These are phyloP conservation scores for Nanorana parkeri DNA, from an alignment of 2,113 vertebrate genomes.

Conservation along the genomic window DNA sequence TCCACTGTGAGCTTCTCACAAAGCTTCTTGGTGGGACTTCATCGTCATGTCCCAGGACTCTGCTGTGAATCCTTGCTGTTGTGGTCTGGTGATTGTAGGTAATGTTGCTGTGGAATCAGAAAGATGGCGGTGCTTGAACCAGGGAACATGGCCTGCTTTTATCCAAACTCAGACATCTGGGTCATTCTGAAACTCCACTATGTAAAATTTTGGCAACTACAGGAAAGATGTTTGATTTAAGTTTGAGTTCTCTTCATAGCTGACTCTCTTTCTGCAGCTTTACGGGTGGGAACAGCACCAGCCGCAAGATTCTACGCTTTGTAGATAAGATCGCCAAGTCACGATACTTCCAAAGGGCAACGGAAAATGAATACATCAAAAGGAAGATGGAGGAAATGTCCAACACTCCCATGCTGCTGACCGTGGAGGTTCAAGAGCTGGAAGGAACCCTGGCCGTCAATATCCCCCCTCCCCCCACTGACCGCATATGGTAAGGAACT, in stretches of 20 bases:
- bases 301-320: slow-evolving; percentile 84
- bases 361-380: slow-evolving; percentile 88
- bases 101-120: too few species aligned
- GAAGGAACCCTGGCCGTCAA: slow-evolving; percentile 81
- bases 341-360: slow-evolving; percentile 88
- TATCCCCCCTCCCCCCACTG: slow-evolving; percentile 83
- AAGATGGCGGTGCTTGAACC: too few species aligned
- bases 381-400: slow-evolving; percentile 92
- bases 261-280: slow-evolving; percentile 57
- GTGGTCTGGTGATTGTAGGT: too few species aligned
- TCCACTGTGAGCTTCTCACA: too few species aligned
- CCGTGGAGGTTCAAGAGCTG: slow-evolving; percentile 86
- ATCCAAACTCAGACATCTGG: too few species aligned
- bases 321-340: slow-evolving; percentile 90
- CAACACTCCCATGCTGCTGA: slow-evolving; percentile 85
- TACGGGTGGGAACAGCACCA: slow-evolving; percentile 73
- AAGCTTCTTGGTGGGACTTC: too few species aligned
- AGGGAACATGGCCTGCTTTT: too few species aligned
- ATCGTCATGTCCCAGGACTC: too few species aligned
- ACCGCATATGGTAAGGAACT: slow-evolving; percentile 82
- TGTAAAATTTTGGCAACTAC: too few species aligned
- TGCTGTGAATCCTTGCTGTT: too few species aligned
- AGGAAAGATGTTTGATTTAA: too few species aligned
- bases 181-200: too few species aligned
- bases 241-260: not conserved